Conservation (phyloP, 1,140 invertebrate species). For the Leptinotarsa texana region DNA sequence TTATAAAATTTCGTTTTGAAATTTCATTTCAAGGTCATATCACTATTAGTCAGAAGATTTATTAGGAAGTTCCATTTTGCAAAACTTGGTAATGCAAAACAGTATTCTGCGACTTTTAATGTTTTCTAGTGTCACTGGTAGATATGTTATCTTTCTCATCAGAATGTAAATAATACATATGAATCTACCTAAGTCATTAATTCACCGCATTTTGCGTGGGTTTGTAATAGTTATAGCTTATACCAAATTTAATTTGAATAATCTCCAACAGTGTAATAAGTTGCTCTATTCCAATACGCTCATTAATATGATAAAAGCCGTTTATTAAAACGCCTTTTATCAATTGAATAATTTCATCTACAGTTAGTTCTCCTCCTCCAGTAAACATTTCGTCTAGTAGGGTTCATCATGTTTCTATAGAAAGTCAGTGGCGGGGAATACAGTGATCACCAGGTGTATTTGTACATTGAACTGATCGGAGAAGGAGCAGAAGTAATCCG, state of each 20-base stretch:
- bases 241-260: slow-evolving; percentile 23
- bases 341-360: slow-evolving; percentile 19
- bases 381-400: not conserved
- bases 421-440: not conserved
- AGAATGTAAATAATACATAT: not conserved
- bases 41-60: no score
- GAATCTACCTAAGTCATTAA: not conserved
- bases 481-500: no score
- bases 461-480: no score
- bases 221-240: slow-evolving; percentile 11
- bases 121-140: no score
- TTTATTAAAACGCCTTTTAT: slow-evolving; percentile 21
- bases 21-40: no score
- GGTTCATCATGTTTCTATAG: slow-evolving; percentile 3
- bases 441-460: not conserved
- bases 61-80: no score
- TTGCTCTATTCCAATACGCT: slow-evolving; percentile 12
- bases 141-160: not conserved
- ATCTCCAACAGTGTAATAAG: slow-evolving; percentile 18
- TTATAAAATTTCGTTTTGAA: no score
- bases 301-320: slow-evolving; percentile 22
- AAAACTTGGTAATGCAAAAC: no score
- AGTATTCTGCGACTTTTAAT: no score
- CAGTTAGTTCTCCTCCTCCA: slow-evolving; percentile 11
- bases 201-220: not conserved